Conservation (phyloP, 2,113 vertebrate species). For the Saccopteryx leptura region DNA sequence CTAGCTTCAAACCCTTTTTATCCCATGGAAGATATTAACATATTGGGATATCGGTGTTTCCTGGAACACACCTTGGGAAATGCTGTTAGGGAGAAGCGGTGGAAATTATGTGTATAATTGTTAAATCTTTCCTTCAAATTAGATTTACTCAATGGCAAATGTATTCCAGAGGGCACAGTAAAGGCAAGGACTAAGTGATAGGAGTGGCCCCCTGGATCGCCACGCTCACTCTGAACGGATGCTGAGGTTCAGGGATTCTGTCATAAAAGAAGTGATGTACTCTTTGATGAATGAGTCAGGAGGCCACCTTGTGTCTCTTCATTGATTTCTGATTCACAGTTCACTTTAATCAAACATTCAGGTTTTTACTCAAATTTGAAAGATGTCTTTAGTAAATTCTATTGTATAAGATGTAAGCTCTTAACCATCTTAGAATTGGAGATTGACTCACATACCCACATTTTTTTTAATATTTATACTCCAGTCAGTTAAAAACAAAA, state of each 20-base stretch:
- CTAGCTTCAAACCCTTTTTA: neutral
- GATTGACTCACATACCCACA: neutral
- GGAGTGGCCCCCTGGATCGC: conserved; percentile 31
- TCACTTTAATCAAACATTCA: conserved; percentile 57
- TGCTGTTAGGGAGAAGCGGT: neutral
- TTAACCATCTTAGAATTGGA: neutral
- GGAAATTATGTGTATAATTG: conserved; percentile 16
- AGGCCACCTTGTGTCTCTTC: conserved; percentile 47
- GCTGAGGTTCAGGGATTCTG: conserved; percentile 24
- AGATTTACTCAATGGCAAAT: conserved; percentile 35
- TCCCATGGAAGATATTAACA: neutral
- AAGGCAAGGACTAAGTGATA: conserved; percentile 35
- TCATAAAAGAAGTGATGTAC: conserved; percentile 22
- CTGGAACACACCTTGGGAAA: conserved; percentile 46
- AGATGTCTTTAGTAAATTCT: conserved; percentile 57
- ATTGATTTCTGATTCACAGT: conserved; percentile 56
- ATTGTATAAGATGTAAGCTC: neutral
- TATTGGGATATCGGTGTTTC: conserved; percentile 42
- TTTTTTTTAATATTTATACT: neutral
- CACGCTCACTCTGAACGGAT: neutral
- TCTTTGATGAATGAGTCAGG: conserved; percentile 54
- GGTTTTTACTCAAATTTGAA: conserved; percentile 57
- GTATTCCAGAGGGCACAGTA: conserved; percentile 42
- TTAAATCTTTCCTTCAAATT: conserved; percentile 49
- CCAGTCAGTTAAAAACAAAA: neutral